A percentile compares a stretch with the other conserved stretches of the same genome.
Evolutionary conservation across 2,888 invertebrate species (phyloP).

Genomic region (Polymixis flavicincta): DNA sequence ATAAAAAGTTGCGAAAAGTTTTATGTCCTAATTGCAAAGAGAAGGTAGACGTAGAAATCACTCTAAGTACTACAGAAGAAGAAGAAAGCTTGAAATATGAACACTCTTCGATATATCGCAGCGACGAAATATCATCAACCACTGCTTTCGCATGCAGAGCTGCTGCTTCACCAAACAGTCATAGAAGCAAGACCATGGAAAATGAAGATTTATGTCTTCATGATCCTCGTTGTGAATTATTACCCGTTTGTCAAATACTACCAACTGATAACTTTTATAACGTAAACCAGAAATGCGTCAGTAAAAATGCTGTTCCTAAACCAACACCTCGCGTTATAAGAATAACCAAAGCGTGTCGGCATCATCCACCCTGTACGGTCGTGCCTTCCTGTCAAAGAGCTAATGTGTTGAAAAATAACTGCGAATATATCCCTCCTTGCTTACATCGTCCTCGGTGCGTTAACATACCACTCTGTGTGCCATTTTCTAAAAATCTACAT

Average conservation of each 20-base stretch:
- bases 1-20: conserved; percentile 73
- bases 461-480: conserved; percentile 85
- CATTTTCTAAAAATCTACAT: conserved; percentile 77
- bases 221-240: conserved; percentile 81
- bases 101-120: conserved; percentile 65
- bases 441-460: conserved; percentile 85
- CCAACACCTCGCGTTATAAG: conserved; percentile 77
- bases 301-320: conserved; percentile 69
- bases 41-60: conserved; percentile 74
- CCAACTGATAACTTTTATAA: conserved; percentile 73
- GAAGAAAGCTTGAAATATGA: conserved; percentile 71
- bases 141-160: conserved; percentile 67
- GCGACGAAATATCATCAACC: conserved; percentile 69
- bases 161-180: conserved; percentile 58
- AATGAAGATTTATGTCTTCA: conserved; percentile 76
- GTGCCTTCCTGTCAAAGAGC: conserved; percentile 86
- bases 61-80: conserved; percentile 76
- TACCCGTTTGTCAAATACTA: conserved; percentile 83
- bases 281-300: conserved; percentile 67
- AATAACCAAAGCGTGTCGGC: conserved; percentile 86
- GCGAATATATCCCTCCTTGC: conserved; percentile 84
- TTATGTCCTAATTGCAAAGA: conserved; percentile 84
- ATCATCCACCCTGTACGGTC: conserved; percentile 86
- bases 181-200: conserved; percentile 60
- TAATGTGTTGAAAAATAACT: conserved; percentile 82